Evolutionary conservation across 2,888 invertebrate genomes (phyloP).

Genomic region (Apotomis turbidana): DNA sequence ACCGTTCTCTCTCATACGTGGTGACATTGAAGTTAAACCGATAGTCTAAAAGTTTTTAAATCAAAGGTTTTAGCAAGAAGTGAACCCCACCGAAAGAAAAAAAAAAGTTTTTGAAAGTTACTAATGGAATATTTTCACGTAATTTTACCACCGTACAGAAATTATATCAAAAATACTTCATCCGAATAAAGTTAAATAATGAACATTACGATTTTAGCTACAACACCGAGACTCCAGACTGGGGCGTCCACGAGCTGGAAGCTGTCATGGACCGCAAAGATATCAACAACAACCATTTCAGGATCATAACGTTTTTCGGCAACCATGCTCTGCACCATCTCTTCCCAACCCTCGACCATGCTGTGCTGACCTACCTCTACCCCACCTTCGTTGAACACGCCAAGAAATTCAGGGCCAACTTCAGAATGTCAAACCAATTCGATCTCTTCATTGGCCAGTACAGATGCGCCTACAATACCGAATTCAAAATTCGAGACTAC

Average conservation of each 20-base stretch:
- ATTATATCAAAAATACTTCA: not conserved
- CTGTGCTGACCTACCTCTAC: constrained; percentile 85
- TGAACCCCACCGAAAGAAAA: too few relatives aligned
- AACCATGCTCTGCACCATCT: constrained; percentile 91
- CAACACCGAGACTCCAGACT: constrained; percentile 84
- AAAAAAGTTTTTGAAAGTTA: too few relatives aligned
- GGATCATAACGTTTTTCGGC: constrained; percentile 89
- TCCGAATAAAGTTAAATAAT: not conserved
- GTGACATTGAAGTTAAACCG: too few relatives aligned
- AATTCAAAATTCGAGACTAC: constrained; percentile 56
- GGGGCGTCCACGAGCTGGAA: constrained; percentile 91
- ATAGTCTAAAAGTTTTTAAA: too few relatives aligned
- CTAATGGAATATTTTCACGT: too few relatives aligned
- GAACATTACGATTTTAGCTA: constrained; percentile 43
- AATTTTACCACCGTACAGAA: too few relatives aligned
- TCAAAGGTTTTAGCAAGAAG: too few relatives aligned
- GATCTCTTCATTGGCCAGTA: constrained; percentile 70
- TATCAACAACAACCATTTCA: constrained; percentile 85
- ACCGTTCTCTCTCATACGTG: too few relatives aligned
- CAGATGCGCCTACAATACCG: constrained; percentile 60
- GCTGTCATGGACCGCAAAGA: constrained; percentile 89
- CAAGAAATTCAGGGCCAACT: constrained; percentile 84
- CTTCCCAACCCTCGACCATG: constrained; percentile 91
- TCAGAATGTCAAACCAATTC: constrained; percentile 65
- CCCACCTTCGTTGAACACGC: constrained; percentile 85